A percentile compares a stretch with the other conserved stretches of the same genome.
Conservation (phyloP, 2,113 vertebrate genomes). For the Pyrgilauda ruficollis region DNA sequence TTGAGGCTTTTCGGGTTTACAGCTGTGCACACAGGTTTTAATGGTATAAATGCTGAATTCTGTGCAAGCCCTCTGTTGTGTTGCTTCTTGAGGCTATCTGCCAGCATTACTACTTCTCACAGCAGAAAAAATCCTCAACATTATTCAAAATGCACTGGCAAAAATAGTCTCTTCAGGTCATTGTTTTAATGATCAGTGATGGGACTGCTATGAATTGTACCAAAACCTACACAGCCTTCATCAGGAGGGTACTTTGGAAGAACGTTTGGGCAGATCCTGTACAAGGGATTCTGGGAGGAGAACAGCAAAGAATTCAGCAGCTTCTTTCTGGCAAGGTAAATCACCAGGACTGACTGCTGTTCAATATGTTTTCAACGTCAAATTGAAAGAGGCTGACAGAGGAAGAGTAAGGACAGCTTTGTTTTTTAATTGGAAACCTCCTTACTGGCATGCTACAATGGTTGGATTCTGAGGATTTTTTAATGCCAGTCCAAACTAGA, state of each 20-base stretch:
- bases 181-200: background rate
- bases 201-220: background rate
- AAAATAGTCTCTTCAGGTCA: background rate
- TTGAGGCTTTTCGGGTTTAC: background rate
- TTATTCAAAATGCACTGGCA: accelerated
- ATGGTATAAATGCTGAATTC: background rate
- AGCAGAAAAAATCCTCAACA: background rate
- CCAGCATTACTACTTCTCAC: accelerated
- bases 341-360: background rate
- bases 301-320: background rate
- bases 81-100: background rate
- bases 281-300: background rate
- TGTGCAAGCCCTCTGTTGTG: background rate
- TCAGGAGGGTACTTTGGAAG: background rate
- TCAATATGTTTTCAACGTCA: background rate
- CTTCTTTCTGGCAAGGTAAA: background rate
- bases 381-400: too few relatives aligned
- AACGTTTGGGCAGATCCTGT: background rate
- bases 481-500: background rate
- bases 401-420: background rate
- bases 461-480: background rate
- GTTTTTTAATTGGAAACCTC: background rate
- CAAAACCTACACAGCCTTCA: background rate
- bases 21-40: accelerated
- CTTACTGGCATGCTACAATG: background rate